These are phyloP conservation scores for Stegostoma tigrinum DNA, from an alignment of 2,113 vertebrate species.

Conservation along the genomic window DNA sequence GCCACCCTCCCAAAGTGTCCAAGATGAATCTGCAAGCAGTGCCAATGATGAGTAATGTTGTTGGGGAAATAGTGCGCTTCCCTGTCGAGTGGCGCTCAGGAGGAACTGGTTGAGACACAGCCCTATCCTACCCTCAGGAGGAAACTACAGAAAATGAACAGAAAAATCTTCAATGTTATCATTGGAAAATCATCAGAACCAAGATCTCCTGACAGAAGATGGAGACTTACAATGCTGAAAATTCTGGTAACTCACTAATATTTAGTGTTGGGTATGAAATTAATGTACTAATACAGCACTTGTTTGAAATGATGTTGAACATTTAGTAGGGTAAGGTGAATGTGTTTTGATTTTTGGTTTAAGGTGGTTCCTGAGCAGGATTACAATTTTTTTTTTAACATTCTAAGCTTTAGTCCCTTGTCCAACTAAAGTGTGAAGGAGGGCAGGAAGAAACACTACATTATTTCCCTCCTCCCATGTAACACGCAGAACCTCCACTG, in stretches of 20 bases:
- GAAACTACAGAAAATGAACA: background rate
- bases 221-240: background rate
- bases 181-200: background rate
- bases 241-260: background rate
- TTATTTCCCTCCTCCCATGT: background rate
- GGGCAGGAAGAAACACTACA: background rate
- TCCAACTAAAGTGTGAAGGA: background rate
- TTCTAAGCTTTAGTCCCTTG: background rate
- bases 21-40: background rate
- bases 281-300: background rate
- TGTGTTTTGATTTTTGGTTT: background rate
- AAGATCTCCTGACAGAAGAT: background rate
- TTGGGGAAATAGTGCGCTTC: background rate
- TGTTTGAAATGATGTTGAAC: background rate
- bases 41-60: slow-evolving; percentile 11
- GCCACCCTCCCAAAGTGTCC: background rate
- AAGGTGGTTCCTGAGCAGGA: background rate
- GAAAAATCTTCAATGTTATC: background rate
- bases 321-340: background rate
- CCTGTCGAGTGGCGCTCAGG: background rate
- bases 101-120: background rate
- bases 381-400: background rate
- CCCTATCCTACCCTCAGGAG: background rate
- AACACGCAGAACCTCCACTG: background rate
- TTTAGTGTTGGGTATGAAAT: background rate